Evolutionary conservation across 2,888 invertebrate species (phyloP), one percentile per base, ranked within the genome.

Genomic region (Hypomecis punctinalis): DNA sequence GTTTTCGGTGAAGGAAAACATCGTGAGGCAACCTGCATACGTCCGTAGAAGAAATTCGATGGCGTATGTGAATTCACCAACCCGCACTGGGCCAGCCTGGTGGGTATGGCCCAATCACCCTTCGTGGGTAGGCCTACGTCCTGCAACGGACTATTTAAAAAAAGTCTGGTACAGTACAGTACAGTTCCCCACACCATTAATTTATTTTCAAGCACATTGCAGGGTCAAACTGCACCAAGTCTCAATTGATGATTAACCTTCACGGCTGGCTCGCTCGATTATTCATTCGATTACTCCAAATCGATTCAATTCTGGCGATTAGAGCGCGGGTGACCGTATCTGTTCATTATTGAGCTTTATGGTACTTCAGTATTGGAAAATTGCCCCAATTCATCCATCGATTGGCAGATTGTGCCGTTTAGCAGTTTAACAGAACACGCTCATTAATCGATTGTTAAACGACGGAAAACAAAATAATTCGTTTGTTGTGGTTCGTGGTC

Each of bases 301-400:
- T 49, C 56, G 39, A 51, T 52, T 47, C 47, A 47, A 56, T 33
- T 33, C 47, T 10, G 13, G 23, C 10, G 13, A 48, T 47, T 33
- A 40, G 33, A 33, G 47, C 39, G 9, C 33, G n/a, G 45, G 45
- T 37, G 40, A 47, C 55, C 36, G 45, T 46, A 47, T 7, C 54
- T 9, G 8, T 45, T 39, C 47, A 40, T 43, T 54, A 33, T 43
- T 6, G 35, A 36, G 11, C 36, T n/a, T 13, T 7, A 49, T 10
- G 47, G 33, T 35, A 45, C 1, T 13, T 39, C 23, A 23, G 9
- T 42, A 58, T 58, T 58, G 49, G 42, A 57, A 51, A 56, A 56
- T 56, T 56, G 56, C 47, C 6, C n/a, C 56, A 56, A 47, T 56
- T 52, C 11, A 45, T 37, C 23, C 13, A 56, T 33, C 47, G 47